Conservation (phyloP, 2,888 invertebrate genomes). For the Sipha maydis region DNA sequence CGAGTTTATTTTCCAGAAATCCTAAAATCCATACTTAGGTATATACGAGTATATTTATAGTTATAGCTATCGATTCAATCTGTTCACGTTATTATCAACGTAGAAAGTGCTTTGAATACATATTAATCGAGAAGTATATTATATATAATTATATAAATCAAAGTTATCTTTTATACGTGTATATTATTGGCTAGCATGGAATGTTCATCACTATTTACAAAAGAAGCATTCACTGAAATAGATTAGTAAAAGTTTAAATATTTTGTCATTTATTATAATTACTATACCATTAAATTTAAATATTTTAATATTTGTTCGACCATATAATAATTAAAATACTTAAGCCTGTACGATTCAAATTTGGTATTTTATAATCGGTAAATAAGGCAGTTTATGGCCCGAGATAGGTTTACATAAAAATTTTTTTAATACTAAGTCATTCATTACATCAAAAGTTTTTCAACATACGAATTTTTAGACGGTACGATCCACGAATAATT, state of each 20-base stretch:
- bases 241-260: background rate
- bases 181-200: background rate
- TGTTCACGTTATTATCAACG: too few relatives aligned
- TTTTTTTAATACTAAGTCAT: background rate
- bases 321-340: too few relatives aligned
- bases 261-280: constrained; percentile 1
- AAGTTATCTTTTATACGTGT: background rate
- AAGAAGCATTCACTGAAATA: too few relatives aligned
- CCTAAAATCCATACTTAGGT: too few relatives aligned
- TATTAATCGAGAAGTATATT: too few relatives aligned
- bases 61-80: too few relatives aligned
- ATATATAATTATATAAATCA: background rate
- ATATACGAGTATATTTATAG: too few relatives aligned
- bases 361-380: background rate
- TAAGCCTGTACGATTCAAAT: background rate
- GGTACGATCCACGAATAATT: too few relatives aligned
- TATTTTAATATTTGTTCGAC: background rate
- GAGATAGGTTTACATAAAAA: background rate
- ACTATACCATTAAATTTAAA: background rate
- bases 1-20: too few relatives aligned
- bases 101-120: too few relatives aligned
- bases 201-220: background rate
- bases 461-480: too few relatives aligned
- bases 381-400: background rate
- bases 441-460: too few relatives aligned